A percentile compares a stretch with the other conserved stretches of the same genome.
These are phyloP conservation scores for Noturus placidus DNA, from an alignment of 2,113 vertebrate species.

Conservation along the genomic window DNA sequence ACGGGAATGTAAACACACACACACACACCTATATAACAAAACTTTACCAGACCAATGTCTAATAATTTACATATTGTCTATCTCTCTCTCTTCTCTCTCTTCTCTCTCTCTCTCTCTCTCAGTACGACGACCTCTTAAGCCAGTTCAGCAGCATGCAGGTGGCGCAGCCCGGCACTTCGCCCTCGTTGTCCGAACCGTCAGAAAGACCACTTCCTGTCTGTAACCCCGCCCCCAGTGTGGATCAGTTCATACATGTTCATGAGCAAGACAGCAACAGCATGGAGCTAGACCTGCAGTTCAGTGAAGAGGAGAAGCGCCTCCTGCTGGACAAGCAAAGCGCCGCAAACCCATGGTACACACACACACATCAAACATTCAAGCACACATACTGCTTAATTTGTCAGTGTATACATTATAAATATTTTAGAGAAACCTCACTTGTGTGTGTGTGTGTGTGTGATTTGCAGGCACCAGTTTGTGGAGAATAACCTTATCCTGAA, in stretches of 20 bases:
- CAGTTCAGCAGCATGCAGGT: slow-evolving; percentile 99
- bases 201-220: slow-evolving; percentile 43
- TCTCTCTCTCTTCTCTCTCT: neutral
- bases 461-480: slow-evolving; percentile 96
- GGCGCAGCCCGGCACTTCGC: slow-evolving; percentile 83
- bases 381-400: neutral
- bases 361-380: neutral
- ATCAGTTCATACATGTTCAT: slow-evolving; percentile 98
- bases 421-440: too few species aligned
- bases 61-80: neutral
- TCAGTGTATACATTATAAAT: neutral
- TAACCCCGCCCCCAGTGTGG: slow-evolving; percentile 87
- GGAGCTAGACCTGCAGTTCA: slow-evolving; percentile 95
- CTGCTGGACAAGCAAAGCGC: slow-evolving; percentile 92
- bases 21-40: neutral
- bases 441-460: slow-evolving; percentile 20
- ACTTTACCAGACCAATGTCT: neutral
- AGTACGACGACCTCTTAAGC: slow-evolving; percentile 99
- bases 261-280: slow-evolving; percentile 96
- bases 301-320: slow-evolving; percentile 90
- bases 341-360: slow-evolving; percentile 90
- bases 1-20: slow-evolving; percentile 86
- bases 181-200: slow-evolving; percentile 79
- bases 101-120: slow-evolving; percentile 21
- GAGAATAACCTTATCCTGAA: slow-evolving; percentile 99